These are phyloP conservation scores for Furcula furcula DNA, from an alignment of 2,888 invertebrate species.

Conservation along the genomic window DNA sequence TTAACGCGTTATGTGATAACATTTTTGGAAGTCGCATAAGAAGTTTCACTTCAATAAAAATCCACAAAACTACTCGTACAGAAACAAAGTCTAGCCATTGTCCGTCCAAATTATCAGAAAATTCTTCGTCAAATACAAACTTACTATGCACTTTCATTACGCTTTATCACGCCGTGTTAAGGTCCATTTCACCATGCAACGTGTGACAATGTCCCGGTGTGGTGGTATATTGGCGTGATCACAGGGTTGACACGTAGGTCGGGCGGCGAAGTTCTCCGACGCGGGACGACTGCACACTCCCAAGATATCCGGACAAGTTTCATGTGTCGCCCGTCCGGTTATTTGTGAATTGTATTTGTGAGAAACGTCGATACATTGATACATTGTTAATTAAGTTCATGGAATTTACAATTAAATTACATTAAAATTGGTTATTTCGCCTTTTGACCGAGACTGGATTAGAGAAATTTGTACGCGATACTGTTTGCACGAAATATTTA, in stretches of 20 bases:
- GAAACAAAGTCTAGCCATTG: slow-evolving; percentile 13
- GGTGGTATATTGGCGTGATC: slow-evolving; percentile 67
- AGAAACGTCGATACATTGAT: slow-evolving; percentile 3
- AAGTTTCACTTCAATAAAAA: too few species aligned
- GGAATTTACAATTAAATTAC: too few species aligned
- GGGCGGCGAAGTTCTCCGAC: slow-evolving; percentile 58
- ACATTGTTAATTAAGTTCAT: too few species aligned
- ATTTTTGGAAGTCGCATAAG: too few species aligned
- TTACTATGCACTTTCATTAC: background rate
- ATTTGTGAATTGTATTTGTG: slow-evolving; percentile 37
- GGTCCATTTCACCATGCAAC: slow-evolving; percentile 7
- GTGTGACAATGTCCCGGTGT: slow-evolving; percentile 1
- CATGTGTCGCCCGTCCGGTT: slow-evolving; percentile 32
- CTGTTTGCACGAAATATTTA: too few species aligned
- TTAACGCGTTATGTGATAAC: too few species aligned
- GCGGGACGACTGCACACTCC: slow-evolving; percentile 38
- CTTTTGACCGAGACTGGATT: too few species aligned
- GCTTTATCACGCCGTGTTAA: slow-evolving; percentile 9
- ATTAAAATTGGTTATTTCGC: too few species aligned
- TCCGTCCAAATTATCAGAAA: slow-evolving; percentile 24
- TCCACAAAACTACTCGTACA: too few species aligned
- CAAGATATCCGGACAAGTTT: slow-evolving; percentile 39
- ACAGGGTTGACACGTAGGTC: slow-evolving; percentile 62
- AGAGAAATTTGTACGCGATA: too few species aligned
- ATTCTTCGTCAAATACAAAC: slow-evolving; percentile 18